Evolutionary conservation across 2,888 invertebrate genomes (phyloP).

Genomic region (Trichopria drosophilae): DNA sequence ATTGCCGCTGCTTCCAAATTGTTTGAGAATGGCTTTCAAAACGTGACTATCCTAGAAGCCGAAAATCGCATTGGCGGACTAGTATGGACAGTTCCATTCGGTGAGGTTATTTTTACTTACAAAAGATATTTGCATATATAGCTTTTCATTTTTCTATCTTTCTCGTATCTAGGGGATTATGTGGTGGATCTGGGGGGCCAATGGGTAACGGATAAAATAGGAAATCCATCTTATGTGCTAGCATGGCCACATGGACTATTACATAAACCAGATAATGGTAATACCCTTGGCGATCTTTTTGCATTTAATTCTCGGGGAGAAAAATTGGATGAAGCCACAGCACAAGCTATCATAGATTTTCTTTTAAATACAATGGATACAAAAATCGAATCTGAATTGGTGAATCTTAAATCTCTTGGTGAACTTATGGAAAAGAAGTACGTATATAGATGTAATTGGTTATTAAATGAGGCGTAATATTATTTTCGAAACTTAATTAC

Average conservation of each 20-base stretch:
- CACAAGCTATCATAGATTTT: not conserved
- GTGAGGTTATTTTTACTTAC: slow-evolving; percentile 42
- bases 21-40: slow-evolving; percentile 54
- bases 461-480: too few relatives aligned
- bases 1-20: slow-evolving; percentile 60
- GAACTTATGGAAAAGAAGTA: too few relatives aligned
- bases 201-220: slow-evolving; percentile 46
- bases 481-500: too few relatives aligned
- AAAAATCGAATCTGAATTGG: too few relatives aligned
- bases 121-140: not conserved
- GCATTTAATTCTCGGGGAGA: slow-evolving; percentile 5
- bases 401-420: too few relatives aligned
- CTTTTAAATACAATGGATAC: slow-evolving; percentile 1
- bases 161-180: slow-evolving; percentile 18
- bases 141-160: not conserved
- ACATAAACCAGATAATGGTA: slow-evolving; percentile 28
- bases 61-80: slow-evolving; percentile 60
- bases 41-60: slow-evolving; percentile 59
- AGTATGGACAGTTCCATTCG: slow-evolving; percentile 52
- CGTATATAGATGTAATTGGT: too few relatives aligned
- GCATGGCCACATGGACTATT: slow-evolving; percentile 42
- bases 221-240: slow-evolving; percentile 42
- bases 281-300: not conserved
- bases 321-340: not conserved
- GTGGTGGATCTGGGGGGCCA: slow-evolving; percentile 42